Percentiles rank a stretch among this genome's conserved stretches.
Evolutionary conservation across 2,113 vertebrate genomes (phyloP).

Genomic region (Tauraco erythrolophus): DNA sequence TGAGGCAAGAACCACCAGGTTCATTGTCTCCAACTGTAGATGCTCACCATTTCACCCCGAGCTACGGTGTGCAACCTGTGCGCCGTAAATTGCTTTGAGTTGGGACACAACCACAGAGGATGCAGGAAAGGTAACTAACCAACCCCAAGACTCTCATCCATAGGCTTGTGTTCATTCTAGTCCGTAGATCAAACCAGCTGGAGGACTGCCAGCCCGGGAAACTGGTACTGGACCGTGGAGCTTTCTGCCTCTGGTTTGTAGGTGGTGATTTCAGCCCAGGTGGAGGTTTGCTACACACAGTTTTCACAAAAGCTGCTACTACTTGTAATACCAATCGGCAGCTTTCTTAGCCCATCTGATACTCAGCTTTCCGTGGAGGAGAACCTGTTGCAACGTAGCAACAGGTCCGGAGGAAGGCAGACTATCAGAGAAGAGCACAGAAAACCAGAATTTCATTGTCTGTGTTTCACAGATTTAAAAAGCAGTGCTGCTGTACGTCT

Average conservation of each 20-base stretch:
- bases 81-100: not conserved
- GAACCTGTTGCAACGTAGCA: not conserved
- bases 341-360: not conserved
- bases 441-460: not conserved
- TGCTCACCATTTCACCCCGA: not conserved
- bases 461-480: not conserved
- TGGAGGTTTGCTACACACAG: too few species aligned
- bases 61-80: not conserved
- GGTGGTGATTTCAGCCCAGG: not conserved
- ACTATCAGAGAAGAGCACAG: not conserved
- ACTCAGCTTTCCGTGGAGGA: not conserved
- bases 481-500: fast-evolving
- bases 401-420: not conserved
- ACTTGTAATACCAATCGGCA: not conserved
- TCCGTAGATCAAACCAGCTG: not conserved
- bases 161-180: not conserved
- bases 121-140: not conserved
- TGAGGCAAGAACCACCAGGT: not conserved
- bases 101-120: not conserved
- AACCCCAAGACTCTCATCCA: too few species aligned
- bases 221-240: not conserved
- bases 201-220: not conserved
- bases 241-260: not conserved
- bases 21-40: not conserved
- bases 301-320: not conserved